These are phyloP conservation scores for Tetheella fluctuosa DNA, from an alignment of 2,888 invertebrate species.

Conservation along the genomic window DNA sequence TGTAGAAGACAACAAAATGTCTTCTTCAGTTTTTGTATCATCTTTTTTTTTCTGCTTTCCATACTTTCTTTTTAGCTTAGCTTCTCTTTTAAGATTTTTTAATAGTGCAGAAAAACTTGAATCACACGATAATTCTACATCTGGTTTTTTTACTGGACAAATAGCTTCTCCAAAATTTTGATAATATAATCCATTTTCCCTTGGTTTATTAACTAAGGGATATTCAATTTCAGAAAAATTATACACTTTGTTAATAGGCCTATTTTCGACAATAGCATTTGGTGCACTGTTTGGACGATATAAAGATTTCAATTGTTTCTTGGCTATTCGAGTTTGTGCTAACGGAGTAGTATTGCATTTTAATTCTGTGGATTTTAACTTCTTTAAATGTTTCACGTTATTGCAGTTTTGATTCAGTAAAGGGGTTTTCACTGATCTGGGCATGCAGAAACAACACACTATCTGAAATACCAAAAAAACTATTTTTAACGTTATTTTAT, in stretches of 20 bases:
- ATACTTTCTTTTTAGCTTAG: constrained; percentile 39
- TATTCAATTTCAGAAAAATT: constrained; percentile 60
- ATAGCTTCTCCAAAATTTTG: constrained; percentile 20
- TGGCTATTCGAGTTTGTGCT: background rate
- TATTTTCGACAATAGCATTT: constrained; percentile 14
- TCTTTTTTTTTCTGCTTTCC: constrained; percentile 17
- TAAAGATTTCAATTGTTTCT: constrained; percentile 13
- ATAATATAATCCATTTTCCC: constrained; percentile 19
- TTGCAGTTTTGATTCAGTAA: constrained; percentile 26
- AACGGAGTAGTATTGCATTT: background rate
- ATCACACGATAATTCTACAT: constrained; percentile 18
- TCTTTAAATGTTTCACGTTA: constrained; percentile 21
- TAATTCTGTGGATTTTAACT: constrained; percentile 20
- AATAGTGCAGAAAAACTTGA: constrained; percentile 20
- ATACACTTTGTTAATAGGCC: constrained; percentile 33
- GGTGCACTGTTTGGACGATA: background rate
- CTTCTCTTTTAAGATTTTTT: constrained; percentile 38
- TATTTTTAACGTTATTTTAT: background rate
- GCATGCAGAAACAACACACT: constrained; percentile 41
- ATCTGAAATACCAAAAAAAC: constrained; percentile 44
- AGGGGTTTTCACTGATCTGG: constrained; percentile 32
- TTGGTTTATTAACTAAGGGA: constrained; percentile 31
- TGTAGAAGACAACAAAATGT: background rate
- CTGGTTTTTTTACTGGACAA: constrained; percentile 13
- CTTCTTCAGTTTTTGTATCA: constrained; percentile 7